phyloP scores from a whole-genome alignment of 2,113 vertebrate genomes.

The Neolamprologus fasciatus region DNA sequence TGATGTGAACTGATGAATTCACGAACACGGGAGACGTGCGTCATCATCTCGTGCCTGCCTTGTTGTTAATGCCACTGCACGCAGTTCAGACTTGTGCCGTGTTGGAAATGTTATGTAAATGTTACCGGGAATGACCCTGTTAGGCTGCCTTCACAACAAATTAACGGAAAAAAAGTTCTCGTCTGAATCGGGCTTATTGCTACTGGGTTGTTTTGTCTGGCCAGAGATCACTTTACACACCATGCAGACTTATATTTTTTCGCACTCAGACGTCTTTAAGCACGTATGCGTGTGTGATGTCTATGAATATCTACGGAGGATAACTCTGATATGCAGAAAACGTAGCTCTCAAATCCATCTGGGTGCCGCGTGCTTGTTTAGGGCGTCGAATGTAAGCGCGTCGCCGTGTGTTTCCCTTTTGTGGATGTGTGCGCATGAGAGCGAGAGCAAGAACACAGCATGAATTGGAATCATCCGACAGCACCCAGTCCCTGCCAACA shows the following conservation, averaged over 20 bases:
- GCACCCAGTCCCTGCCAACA: slow-evolving; percentile 47
- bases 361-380: neutral
- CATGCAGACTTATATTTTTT: neutral
- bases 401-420: neutral
- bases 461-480: slow-evolving; percentile 39
- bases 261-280: neutral
- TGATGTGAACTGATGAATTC: neutral
- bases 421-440: neutral
- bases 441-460: slow-evolving; percentile 14
- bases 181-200: neutral
- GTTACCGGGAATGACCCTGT: neutral
- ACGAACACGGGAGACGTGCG: rapidly evolving
- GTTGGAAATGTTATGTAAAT: neutral
- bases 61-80: neutral
- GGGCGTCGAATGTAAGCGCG: neutral
- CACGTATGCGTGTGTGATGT: neutral
- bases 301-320: neutral
- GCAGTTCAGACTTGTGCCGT: neutral
- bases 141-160: neutral
- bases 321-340: neutral
- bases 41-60: neutral
- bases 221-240: slow-evolving; percentile 28
- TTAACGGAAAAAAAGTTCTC: rapidly evolving
- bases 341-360: neutral
- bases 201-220: slow-evolving; percentile 31